Base-by-base conservation (phyloP, 2,888 invertebrate genomes). In the Parnassius mnemosyne region DNA sequence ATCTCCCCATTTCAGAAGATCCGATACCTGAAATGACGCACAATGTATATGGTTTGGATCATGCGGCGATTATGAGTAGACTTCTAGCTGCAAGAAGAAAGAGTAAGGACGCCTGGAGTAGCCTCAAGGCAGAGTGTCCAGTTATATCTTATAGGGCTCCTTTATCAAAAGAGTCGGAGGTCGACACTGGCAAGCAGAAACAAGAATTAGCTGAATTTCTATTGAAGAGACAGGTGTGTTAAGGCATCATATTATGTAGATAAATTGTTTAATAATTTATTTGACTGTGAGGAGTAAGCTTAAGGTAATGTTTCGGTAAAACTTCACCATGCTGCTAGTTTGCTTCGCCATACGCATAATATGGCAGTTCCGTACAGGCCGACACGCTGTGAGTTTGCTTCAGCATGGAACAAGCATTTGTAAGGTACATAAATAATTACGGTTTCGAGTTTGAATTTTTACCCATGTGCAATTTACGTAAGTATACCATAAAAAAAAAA, bases 41-140 rank as follows among this genome's bases (percentile, higher is more conserved):
- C 67, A 93, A 94, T 80, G 93, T 96, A 5, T 92, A 94, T 49
- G 95, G 95, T 0, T 81, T 97, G 54, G 93, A 96, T 79, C 95
- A 95, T 72, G 82, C 85, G 0, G 86, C 84, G 61, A 94, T 96
- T 52, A 93, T 96, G 93, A 88, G 84, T 49, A 85, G 92, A 57
- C 85, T 94, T 1, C 61, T 90, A 10, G 85, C 84, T 0, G 91
- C 92, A 34, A 85, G 93, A 73, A 92, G 91, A 58, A 93, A 89
- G 71, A 92, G 87, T 0, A 88, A 84, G 63, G 89, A 92, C 3
- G 93, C 94, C 0, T 94, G 94, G 94, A 77, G 65, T 46, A 81
- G 70, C 12, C 66, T 87, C 1, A 75, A 78, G 1, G 67, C 65
- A 2, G 73, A 78, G 0, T 65, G 74, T 13, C 66, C 77, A 1